Base-by-base conservation (phyloP, 2,113 vertebrate species). In the Xenopus borealis region DNA sequence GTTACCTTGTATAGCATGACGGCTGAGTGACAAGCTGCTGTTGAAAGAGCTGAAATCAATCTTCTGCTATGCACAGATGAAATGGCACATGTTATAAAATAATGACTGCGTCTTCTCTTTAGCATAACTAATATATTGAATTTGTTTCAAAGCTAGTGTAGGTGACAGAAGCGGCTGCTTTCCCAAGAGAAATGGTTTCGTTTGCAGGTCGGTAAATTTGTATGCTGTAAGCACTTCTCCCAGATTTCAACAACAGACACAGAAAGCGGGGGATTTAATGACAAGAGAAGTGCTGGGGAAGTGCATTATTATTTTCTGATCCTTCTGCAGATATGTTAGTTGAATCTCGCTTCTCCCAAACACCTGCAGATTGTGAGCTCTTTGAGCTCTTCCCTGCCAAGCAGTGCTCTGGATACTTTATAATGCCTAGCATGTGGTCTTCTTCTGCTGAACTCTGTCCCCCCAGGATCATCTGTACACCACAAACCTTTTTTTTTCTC, bases 241-340 rank as follows among this genome's bases (percentile, higher is more conserved):
- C 7, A 55, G 53, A 55, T 55, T 50, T 55, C 53, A 55, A 55
- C 53, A 55, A n/a, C 53, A 55, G 17, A 9, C 53, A 13, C 53
- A 55, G 53, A 55, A 55, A 55, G 53, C 17, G 53, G 53, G 53
- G 53, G 53, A 55, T 55, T 55, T 55, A 55, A n/a, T 55, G 53
- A 55, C 53, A 55, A 55, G 53, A 16, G 16, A 55, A n/a, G 17
- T 55, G 53, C 14, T 55, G 47, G 47, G 47, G 14, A 50, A 50
- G 47, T 4, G 47, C 11, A 50, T 12, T 12, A 50, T 50, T 50
- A 50, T 50, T 50, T 12, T 16, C 47, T 50, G 47, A 50, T 50
- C 14, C 47, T 16, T 50, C 47, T 50, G 12, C 47, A 50, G 11
- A 12, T 13, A 6, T 50, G 47, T 50, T 50, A 2, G 47, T 40